Evolutionary conservation across 2,113 vertebrate species (phyloP), one percentile per base, ranked within the genome.

Genomic region (Arothron firmamentum): DNA sequence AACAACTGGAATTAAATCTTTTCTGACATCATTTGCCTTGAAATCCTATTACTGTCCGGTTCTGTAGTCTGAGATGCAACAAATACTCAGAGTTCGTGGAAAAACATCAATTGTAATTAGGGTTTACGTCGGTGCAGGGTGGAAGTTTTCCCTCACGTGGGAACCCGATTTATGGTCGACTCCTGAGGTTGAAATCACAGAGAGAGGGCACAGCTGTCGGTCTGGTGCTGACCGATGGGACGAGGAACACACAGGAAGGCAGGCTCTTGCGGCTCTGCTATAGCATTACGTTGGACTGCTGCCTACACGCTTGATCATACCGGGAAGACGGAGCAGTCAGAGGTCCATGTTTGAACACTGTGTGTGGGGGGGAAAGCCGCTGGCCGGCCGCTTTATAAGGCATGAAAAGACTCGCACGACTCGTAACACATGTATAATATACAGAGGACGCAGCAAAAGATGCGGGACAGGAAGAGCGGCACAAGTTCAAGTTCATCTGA

Each of bases 31-130:
- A 52, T n/a, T 59, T 52, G 42, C 65, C 46, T 20, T 69, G n/a
- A 20, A 49, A 49, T 18, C 17, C 52, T 42, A 64, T 47, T 52
- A 48, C 21, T 42, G 58, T 62, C 47, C 66, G 60, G 77, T 52
- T 69, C 49, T 70, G 59, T 43, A 75, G 62, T 66, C 59, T 54
- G 47, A 71, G 54, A 38, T 60, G 60, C 62, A 80, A 73, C 41
- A 55, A 56, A 76, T 69, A 72, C 76, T 74, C 53, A 18, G 45
- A 56, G 49, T 79, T 62, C 79, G 85, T 67, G 77, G 79, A 81
- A 81, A 85, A 75, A 67, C 66, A 69, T 85, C 58, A 68, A 50
- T 69, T 18, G 66, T 87, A 88, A 87, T 85, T n/a, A n/a, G 61
- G 67, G 85, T 72, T 83, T 85, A 67, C 73, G 72, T 72, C 77